Evolutionary conservation across 30 jellyfish, hydroid and myxozoan genomes (phyloP).

Genomic region (Pseudorhiza aurosa): DNA sequence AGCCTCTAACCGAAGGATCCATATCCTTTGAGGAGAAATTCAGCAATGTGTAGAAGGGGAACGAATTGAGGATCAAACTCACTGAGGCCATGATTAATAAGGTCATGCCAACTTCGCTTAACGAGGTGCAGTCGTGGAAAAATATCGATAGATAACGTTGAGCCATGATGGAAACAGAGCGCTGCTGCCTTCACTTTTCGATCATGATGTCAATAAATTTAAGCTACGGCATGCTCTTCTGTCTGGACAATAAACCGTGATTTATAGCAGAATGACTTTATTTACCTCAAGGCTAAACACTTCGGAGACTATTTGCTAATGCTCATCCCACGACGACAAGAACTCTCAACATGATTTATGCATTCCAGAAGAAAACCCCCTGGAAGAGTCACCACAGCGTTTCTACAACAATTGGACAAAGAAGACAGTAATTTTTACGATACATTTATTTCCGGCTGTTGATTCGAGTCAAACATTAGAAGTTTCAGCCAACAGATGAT

Average conservation of each 20-base stretch:
- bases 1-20: conserved; percentile 39
- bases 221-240: neutral
- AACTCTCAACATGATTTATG: neutral
- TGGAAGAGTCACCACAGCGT: no score
- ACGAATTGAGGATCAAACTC: conserved; percentile 41
- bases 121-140: conserved; percentile 36
- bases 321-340: neutral
- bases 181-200: neutral
- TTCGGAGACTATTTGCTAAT: neutral
- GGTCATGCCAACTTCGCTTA: conserved; percentile 29
- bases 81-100: conserved; percentile 29
- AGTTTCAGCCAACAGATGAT: no score
- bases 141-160: conserved; percentile 4
- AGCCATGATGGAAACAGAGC: neutral
- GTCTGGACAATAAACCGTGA: neutral
- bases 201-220: neutral
- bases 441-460: no score
- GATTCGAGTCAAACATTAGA: no score
- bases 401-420: no score
- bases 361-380: no score
- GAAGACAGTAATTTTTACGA: no score
- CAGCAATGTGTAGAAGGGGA: conserved; percentile 49
- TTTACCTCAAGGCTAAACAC: neutral
- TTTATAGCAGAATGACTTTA: neutral
- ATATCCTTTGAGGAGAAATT: conserved; percentile 32